phyloP scores from a whole-genome alignment of 2,888 invertebrate species.

The Acanthosepion lycidas region DNA sequence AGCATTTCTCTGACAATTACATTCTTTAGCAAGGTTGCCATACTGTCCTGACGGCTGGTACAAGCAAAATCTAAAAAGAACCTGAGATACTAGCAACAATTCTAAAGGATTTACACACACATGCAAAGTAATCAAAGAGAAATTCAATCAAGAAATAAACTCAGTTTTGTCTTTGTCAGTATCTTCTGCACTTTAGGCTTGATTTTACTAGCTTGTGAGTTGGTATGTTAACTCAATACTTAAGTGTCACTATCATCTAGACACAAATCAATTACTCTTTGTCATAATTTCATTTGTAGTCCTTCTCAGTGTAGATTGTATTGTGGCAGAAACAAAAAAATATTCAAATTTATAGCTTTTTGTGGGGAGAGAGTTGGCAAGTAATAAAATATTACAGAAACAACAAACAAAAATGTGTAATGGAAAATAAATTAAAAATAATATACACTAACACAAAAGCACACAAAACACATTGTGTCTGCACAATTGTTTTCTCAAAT shows the following conservation, averaged over 20 bases:
- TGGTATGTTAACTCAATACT: background rate
- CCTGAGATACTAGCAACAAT: background rate
- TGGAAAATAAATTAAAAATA: background rate
- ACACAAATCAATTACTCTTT: too few relatives aligned
- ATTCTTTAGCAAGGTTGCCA: background rate
- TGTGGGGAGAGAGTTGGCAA: background rate
- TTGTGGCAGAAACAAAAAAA: too few relatives aligned
- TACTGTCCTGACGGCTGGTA: background rate
- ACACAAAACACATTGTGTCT: conserved; percentile 20
- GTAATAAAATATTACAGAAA: background rate
- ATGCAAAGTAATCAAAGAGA: background rate
- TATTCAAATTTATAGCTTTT: background rate
- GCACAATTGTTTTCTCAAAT: conserved; percentile 6
- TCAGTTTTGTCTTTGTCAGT: background rate
- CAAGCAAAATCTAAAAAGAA: background rate
- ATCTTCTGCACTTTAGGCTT: background rate
- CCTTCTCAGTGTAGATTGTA: too few relatives aligned
- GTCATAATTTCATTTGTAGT: too few relatives aligned
- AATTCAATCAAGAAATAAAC: background rate
- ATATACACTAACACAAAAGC: background rate
- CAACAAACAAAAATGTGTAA: background rate
- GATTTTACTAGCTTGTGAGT: background rate
- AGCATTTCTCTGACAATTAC: conserved; percentile 5
- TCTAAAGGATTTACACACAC: conserved; percentile 11
- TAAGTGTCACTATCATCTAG: background rate